phyloP scores from a whole-genome alignment of 1,140 invertebrate genomes.

The Coptotermes formosanus region DNA sequence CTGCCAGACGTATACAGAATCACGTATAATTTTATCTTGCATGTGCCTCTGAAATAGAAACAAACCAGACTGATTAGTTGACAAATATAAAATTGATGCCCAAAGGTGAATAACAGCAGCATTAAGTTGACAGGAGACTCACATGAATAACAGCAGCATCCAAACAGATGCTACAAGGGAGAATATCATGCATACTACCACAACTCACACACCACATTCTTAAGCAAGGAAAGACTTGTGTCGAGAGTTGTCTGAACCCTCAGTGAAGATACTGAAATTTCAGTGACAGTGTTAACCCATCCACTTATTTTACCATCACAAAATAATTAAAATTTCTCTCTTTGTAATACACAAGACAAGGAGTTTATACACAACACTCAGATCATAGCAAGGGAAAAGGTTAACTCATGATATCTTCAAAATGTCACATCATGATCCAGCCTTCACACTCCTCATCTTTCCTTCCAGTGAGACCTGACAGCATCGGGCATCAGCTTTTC shows the following conservation, averaged over 20 bases:
- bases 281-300: conserved; percentile 5
- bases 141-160: neutral
- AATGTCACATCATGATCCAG: neutral
- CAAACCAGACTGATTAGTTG: conserved; percentile 36
- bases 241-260: neutral
- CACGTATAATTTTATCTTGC: conserved; percentile 31
- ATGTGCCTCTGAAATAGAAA: conserved; percentile 35
- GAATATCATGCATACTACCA: conserved; percentile 2
- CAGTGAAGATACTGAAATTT: conserved; percentile 7
- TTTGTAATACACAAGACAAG: too few species aligned
- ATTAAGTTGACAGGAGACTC: neutral
- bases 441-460: neutral
- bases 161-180: neutral
- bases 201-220: neutral
- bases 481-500: conserved; percentile 32
- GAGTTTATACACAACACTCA: neutral
- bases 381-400: neutral
- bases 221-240: neutral
- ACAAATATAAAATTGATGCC: conserved; percentile 36
- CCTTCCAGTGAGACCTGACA: conserved; percentile 19
- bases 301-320: neutral
- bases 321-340: too few species aligned
- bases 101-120: conserved; percentile 20
- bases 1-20: conserved; percentile 31
- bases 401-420: neutral